These are phyloP conservation scores for Leptocoma aspasia DNA, from an alignment of 2,113 vertebrate species.

Conservation along the genomic window DNA sequence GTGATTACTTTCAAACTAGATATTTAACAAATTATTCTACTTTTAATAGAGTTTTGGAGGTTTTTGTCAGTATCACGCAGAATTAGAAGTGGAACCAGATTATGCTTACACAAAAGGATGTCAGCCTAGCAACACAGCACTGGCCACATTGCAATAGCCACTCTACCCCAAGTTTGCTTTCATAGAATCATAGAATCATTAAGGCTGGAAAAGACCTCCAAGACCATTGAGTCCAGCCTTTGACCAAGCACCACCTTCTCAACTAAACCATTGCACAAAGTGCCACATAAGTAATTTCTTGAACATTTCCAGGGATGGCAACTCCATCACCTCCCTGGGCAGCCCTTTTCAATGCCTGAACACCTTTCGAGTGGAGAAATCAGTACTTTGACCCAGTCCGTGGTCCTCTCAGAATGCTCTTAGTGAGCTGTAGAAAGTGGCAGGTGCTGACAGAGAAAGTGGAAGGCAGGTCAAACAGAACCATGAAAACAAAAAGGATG, in stretches of 20 bases:
- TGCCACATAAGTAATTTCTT: neutral
- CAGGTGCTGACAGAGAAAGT: neutral
- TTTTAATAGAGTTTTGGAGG: neutral
- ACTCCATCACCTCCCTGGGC: neutral
- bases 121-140: neutral
- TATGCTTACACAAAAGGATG: neutral
- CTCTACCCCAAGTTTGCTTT: neutral
- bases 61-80: neutral
- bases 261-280: neutral
- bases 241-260: neutral
- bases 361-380: neutral
- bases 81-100: neutral
- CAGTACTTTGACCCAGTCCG: neutral
- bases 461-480: neutral
- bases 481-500: neutral
- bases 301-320: neutral
- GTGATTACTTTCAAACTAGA: neutral
- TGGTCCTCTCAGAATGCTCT: neutral
- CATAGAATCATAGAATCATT: neutral
- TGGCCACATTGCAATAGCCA: fast-evolving
- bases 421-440: neutral
- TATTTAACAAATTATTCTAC: neutral
- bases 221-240: neutral
- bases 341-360: neutral
- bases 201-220: neutral